These are phyloP conservation scores for Smittia sp. DNA, from an alignment of 2,888 invertebrate species.

Conservation along the genomic window DNA sequence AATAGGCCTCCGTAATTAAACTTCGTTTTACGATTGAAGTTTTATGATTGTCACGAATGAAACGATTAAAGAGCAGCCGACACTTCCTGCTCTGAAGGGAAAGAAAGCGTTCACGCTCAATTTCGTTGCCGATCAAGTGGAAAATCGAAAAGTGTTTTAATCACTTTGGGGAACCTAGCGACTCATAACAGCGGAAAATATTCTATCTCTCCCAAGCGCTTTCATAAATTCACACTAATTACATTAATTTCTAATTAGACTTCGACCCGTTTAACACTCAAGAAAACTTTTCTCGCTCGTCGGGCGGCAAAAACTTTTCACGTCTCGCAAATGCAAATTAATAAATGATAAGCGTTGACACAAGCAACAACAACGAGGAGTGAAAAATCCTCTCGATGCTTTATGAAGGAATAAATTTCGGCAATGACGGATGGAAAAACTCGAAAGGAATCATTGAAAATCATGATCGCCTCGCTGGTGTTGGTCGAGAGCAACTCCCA, in stretches of 20 bases:
- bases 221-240: slow-evolving; percentile 8
- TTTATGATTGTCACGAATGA: slow-evolving; percentile 40
- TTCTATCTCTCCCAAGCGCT: neutral
- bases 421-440: slow-evolving; percentile 37
- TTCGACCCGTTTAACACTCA: neutral
- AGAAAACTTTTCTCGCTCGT: neutral
- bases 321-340: slow-evolving; percentile 36
- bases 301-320: no score
- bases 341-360: slow-evolving; percentile 35
- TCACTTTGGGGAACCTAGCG: slow-evolving; percentile 1
- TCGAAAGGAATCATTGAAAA: slow-evolving; percentile 9
- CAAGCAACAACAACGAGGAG: slow-evolving; percentile 10
- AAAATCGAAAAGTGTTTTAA: slow-evolving; percentile 26
- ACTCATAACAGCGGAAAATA: slow-evolving; percentile 4
- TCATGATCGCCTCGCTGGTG: neutral
- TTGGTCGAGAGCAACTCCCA: neutral
- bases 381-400: slow-evolving; percentile 7
- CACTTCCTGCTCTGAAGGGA: neutral
- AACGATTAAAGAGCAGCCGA: slow-evolving; percentile 30
- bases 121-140: slow-evolving; percentile 38
- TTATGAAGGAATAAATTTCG: slow-evolving; percentile 17
- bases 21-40: slow-evolving; percentile 28
- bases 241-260: neutral
- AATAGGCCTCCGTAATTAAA: slow-evolving; percentile 30
- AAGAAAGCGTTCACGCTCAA: slow-evolving; percentile 38